phyloP scores from a whole-genome alignment of 1,140 invertebrate species.

The Ceratoteleas bidentatus region DNA sequence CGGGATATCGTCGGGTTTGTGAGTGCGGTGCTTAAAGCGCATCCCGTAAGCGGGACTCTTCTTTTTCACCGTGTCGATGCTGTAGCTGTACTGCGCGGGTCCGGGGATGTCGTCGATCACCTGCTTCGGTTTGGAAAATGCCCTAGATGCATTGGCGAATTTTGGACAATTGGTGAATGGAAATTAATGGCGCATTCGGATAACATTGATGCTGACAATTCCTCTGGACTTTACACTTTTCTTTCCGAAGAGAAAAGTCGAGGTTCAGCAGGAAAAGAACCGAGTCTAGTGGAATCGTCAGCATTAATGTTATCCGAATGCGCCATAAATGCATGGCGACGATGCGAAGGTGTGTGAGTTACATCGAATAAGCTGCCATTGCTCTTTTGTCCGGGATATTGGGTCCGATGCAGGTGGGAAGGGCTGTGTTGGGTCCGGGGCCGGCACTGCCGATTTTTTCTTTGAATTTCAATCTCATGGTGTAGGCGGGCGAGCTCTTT shows the following conservation, averaged over 20 bases:
- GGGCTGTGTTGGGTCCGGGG: slow-evolving; percentile 73
- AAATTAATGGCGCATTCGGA: background rate
- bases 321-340: background rate
- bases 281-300: background rate
- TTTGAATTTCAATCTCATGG: slow-evolving; percentile 56
- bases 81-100: slow-evolving; percentile 71
- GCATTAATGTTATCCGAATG: background rate
- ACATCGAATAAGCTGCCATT: slow-evolving; percentile 76
- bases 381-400: slow-evolving; percentile 75
- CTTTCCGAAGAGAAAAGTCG: too few species aligned
- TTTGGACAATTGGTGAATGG: background rate
- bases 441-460: slow-evolving; percentile 43
- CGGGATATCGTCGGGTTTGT: slow-evolving; percentile 45
- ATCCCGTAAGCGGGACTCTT: slow-evolving; percentile 72
- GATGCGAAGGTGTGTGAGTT: slow-evolving; percentile 5
- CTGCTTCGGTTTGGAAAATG: slow-evolving; percentile 41
- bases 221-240: too few species aligned
- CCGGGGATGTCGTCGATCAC: slow-evolving; percentile 66
- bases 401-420: slow-evolving; percentile 76
- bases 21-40: slow-evolving; percentile 47
- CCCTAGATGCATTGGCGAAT: slow-evolving; percentile 23
- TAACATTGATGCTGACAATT: background rate
- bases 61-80: slow-evolving; percentile 67
- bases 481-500: slow-evolving; percentile 70
- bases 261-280: too few species aligned